phyloP scores from a whole-genome alignment of 2,888 invertebrate species.

The Cryptocephalus primarius region DNA sequence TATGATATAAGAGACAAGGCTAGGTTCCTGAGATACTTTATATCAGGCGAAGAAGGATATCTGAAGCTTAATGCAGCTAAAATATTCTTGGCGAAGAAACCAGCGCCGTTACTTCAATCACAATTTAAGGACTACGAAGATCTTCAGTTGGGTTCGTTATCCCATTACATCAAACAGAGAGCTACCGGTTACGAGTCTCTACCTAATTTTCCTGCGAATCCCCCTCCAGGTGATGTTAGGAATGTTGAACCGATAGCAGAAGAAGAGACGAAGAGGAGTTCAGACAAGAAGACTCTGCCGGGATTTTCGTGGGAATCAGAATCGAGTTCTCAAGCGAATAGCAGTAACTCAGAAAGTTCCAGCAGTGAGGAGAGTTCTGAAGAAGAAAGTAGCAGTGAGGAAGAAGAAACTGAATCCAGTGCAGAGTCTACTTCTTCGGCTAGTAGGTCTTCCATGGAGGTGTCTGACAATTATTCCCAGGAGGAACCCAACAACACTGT shows the following conservation, averaged over 20 bases:
- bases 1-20: constrained; percentile 96
- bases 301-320: constrained; percentile 35
- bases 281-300: constrained; percentile 22
- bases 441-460: constrained; percentile 12
- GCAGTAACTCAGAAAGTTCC: constrained; percentile 19
- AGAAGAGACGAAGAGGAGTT: constrained; percentile 13
- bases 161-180: constrained; percentile 82
- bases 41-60: constrained; percentile 45
- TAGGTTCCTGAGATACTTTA: constrained; percentile 73
- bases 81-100: constrained; percentile 86
- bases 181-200: constrained; percentile 84
- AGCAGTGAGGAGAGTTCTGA: constrained; percentile 17
- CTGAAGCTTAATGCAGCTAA: constrained; percentile 56
- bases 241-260: constrained; percentile 49
- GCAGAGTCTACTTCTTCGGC: constrained; percentile 11
- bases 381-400: constrained; percentile 13
- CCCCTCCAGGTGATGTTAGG: constrained; percentile 67
- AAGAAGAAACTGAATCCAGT: constrained; percentile 5
- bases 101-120: constrained; percentile 83
- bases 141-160: constrained; percentile 88
- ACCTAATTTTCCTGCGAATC: constrained; percentile 67
- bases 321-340: constrained; percentile 32
- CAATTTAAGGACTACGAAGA: constrained; percentile 78
- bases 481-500: too few relatives aligned
- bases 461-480: too few relatives aligned